Base-by-base conservation (phyloP, 2,797 vertebrate species). In the Esox masquinongy region DNA sequence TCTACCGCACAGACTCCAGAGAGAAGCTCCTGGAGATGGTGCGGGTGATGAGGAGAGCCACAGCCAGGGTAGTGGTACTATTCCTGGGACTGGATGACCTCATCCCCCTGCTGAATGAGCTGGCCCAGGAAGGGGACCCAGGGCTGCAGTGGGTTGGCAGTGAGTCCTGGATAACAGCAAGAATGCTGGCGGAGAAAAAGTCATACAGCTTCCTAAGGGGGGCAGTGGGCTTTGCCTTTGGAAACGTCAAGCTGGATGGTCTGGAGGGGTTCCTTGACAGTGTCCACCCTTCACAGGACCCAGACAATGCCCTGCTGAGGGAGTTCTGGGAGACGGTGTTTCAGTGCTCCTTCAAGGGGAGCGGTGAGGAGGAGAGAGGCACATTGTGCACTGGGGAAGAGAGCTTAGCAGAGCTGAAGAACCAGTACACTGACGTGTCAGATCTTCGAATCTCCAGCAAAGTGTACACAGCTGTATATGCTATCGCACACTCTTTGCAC, bases 1-100 rank as follows among this genome's bases (percentile, higher is more conserved):
- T 86, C 67, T 85, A 82, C 49, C 77, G 85, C 82, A 84, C 85
- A 14, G 78, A 86, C 16, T 77, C 85, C 1, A 77, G 64, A 78
- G 77, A 88, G 26, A 83, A 80, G 81, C 66, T 88, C 67, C 78
- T 79, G 39, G 73, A 75, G 50, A 80, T 84, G 3, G 72, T 85
- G 31, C 80, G 86, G 22, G 80, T 84, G 63, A 85, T 90, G 36
- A 88, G 80, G 80, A 83, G 73, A 22, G 86, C 81, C 5, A 83
- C 86, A 64, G 86, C 84, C 66, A 79, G 75, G 70, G 84, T 88
- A 2, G 79, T 90, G 39, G 79, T 87, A n/a, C 80, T 75, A 31
- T 90, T 90, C 73, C 76, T 87, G 51, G 70, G 83, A 74, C 51
- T 82, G 43, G 84, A 84, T 72, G 64, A 84, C 63, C 67, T 86